A percentile compares a stretch with the other conserved stretches of the same genome.
These are phyloP conservation scores for Dysmachus trigonus DNA, from an alignment of 2,888 invertebrate species.

Conservation along the genomic window DNA sequence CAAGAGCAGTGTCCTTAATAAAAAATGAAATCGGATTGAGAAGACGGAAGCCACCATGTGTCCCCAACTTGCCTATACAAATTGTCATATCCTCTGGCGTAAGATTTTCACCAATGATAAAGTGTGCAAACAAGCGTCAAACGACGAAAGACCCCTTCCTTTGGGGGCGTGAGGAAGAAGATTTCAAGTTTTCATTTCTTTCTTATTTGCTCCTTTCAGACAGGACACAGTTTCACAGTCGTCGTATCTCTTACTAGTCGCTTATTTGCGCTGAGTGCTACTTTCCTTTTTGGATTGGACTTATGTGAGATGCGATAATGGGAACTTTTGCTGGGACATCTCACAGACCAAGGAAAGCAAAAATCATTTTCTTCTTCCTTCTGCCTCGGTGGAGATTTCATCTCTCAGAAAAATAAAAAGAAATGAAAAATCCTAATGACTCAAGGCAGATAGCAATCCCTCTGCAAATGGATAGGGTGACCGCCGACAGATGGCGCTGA, in stretches of 20 bases:
- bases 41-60: conserved; percentile 3
- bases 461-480: neutral
- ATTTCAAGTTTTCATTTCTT: conserved; percentile 33
- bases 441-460: neutral
- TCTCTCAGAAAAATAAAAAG: neutral
- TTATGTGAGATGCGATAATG: conserved; percentile 20
- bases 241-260: neutral
- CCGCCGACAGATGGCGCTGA: neutral
- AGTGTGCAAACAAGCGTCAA: conserved; percentile 42
- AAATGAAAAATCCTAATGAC: neutral
- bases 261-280: neutral
- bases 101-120: conserved; percentile 47
- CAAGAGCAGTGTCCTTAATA: neutral
- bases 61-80: conserved; percentile 10
- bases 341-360: neutral
- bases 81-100: conserved; percentile 44
- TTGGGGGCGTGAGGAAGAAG: neutral
- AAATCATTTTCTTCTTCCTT: neutral
- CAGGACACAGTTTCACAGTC: neutral
- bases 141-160: neutral
- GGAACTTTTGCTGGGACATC: neutral
- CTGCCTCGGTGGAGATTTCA: neutral
- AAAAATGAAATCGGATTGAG: neutral
- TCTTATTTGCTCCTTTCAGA: neutral
- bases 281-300: conserved; percentile 8